Evolutionary conservation across 2,113 vertebrate species (phyloP), one percentile per base, ranked within the genome.

Genomic region (Takifugu flavidus): DNA sequence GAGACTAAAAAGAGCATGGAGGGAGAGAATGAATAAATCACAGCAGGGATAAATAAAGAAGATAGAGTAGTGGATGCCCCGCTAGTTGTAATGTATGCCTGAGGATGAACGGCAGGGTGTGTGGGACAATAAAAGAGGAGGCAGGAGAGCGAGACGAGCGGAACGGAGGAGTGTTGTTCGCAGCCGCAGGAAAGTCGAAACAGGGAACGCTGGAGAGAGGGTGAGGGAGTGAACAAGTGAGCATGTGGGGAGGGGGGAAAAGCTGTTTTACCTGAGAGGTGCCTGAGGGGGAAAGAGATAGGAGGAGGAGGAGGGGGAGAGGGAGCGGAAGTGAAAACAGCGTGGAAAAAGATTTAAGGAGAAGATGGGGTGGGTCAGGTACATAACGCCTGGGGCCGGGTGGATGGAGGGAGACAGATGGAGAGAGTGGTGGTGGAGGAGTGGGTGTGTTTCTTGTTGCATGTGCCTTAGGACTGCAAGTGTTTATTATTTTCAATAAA

Each of bases 1-100:
- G 70, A 70, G 68, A 70, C 67, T 55, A 27, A 69, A 67, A 54
- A 63, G 58, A 53, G 52, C 10, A 31, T 49, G 46, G 62, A 58
- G 52, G 7, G 20, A 51, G 52, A 64, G 65, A 59, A 49, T 53
- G 77, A 62, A 85, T 82, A 79, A 79, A 87, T 85, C 79, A 82
- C 70, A 75, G 81, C 57, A 26, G 68, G 75, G 77, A 84, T 76
- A 82, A 84, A 83, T 79, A 80, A 83, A 80, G 82, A 82, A 74
- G 78, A 80, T 74, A 44, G 72, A 77, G 71, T 20, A 28, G 58
- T 25, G 67, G 73, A 62, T 50, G 65, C 65, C 67, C 59, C 58
- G 46, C 59, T 6, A 63, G 67, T 61, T 70, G 75, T 75, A 70
- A 82, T 82, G 79, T 77, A 75, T 70, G 82, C 83, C 82, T 47